These are phyloP conservation scores for Thecophora atra DNA, from an alignment of 2,888 invertebrate species.

Conservation along the genomic window DNA sequence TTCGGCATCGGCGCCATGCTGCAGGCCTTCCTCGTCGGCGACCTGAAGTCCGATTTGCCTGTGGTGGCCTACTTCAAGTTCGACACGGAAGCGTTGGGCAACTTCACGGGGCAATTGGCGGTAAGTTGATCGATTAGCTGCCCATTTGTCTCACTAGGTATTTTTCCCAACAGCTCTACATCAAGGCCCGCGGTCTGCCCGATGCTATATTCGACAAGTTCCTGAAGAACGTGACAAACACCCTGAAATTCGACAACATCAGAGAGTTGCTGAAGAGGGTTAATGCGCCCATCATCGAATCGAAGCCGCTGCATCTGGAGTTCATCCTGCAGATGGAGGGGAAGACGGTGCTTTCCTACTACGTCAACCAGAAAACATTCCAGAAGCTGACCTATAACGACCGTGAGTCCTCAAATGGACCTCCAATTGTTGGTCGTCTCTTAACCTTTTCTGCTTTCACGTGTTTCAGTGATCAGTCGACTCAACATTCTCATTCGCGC, in stretches of 20 bases:
- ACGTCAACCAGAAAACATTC: slow-evolving; percentile 74
- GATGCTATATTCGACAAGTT: slow-evolving; percentile 67
- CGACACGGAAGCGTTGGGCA: slow-evolving; percentile 70
- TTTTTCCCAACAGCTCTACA: slow-evolving; percentile 68
- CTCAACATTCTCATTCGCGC: slow-evolving; percentile 70
- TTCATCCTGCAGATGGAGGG: slow-evolving; percentile 74
- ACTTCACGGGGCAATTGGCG: slow-evolving; percentile 71
- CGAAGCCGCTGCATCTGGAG: slow-evolving; percentile 73
- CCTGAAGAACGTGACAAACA: slow-evolving; percentile 66
- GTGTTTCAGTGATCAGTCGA: slow-evolving; percentile 68
- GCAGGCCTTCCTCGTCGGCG: slow-evolving; percentile 73
- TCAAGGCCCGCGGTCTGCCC: slow-evolving; percentile 67
- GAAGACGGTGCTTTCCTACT: slow-evolving; percentile 74
- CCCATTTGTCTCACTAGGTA: slow-evolving; percentile 2
- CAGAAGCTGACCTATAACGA: slow-evolving; percentile 71
- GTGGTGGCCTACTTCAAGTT: slow-evolving; percentile 71
- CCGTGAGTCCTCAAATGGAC: slow-evolving; percentile 70
- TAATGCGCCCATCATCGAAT: slow-evolving; percentile 65
- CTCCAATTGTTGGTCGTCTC: too few species aligned
- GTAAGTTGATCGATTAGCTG: slow-evolving; percentile 45
- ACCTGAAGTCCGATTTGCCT: slow-evolving; percentile 73
- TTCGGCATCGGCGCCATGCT: slow-evolving; percentile 71
- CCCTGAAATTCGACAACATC: slow-evolving; percentile 69
- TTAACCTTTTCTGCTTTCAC: not conserved
- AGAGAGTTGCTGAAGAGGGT: slow-evolving; percentile 66